Percentiles rank a stretch among this genome's conserved stretches.
phyloP scores from a whole-genome alignment of 2,113 vertebrate species.

The Dromiciops gliroides region DNA sequence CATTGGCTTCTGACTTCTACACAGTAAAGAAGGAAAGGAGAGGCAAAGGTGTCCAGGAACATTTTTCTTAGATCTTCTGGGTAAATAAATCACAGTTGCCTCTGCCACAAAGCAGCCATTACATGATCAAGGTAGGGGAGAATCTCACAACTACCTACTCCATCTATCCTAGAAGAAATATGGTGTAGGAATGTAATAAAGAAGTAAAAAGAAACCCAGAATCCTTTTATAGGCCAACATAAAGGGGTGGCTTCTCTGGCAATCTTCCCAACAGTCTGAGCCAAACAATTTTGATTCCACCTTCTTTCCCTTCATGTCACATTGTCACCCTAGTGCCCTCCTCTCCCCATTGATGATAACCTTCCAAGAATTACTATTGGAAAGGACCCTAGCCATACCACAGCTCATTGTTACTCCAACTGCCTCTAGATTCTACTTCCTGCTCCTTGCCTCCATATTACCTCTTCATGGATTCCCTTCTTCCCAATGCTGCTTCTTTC shows the following conservation, averaged over 20 bases:
- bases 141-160: too few species aligned
- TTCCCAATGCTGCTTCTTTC: background rate
- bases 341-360: background rate
- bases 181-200: too few species aligned
- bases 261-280: background rate
- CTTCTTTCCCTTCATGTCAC: background rate
- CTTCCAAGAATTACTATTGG: background rate
- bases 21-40: background rate
- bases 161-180: too few species aligned
- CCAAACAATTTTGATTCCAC: background rate
- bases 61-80: background rate
- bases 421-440: background rate
- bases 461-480: background rate
- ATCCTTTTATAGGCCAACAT: too few species aligned
- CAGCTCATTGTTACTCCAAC: background rate
- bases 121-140: too few species aligned
- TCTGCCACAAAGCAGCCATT: too few species aligned
- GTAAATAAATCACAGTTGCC: too few species aligned
- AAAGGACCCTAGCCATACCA: background rate
- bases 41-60: background rate
- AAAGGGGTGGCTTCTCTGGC: background rate
- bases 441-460: background rate
- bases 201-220: too few species aligned
- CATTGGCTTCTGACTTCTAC: background rate
- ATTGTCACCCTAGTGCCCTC: background rate